phyloP scores from a whole-genome alignment of 2,888 invertebrate species.

The Atrina japonica region DNA sequence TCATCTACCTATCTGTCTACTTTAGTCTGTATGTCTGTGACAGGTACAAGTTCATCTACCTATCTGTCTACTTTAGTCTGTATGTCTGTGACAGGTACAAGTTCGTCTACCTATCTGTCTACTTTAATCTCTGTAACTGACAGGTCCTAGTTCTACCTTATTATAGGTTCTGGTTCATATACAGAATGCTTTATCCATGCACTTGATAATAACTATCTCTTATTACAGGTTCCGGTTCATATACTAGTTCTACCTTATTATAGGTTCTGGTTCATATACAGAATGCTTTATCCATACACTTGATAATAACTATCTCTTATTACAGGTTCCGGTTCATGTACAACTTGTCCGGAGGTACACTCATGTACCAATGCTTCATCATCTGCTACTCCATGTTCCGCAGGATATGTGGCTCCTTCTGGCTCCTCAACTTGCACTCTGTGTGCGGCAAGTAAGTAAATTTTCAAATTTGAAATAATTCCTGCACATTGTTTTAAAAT shows the following conservation, averaged over 20 bases:
- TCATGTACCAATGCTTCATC: constrained; percentile 54
- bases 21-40: too few relatives aligned
- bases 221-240: too few relatives aligned
- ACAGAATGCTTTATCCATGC: too few relatives aligned
- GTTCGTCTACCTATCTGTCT: neutral
- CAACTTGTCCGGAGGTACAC: constrained; percentile 51
- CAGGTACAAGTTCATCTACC: too few relatives aligned
- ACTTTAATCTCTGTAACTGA: too few relatives aligned
- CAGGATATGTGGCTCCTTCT: constrained; percentile 58
- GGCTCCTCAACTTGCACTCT: constrained; percentile 54
- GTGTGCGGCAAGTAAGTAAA: constrained; percentile 53
- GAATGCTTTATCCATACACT: too few relatives aligned
- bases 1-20: too few relatives aligned
- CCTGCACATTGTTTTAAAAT: neutral
- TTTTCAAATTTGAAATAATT: neutral
- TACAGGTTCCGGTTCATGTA: constrained; percentile 49
- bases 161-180: neutral
- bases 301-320: too few relatives aligned
- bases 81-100: constrained; percentile 16
- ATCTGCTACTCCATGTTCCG: constrained; percentile 46
- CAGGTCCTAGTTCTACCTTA: too few relatives aligned
- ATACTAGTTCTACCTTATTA: too few relatives aligned
- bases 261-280: neutral
- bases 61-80: too few relatives aligned
- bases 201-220: too few relatives aligned